Conservation (phyloP, 1,140 invertebrate species). For the Helicoverpa zea region DNA sequence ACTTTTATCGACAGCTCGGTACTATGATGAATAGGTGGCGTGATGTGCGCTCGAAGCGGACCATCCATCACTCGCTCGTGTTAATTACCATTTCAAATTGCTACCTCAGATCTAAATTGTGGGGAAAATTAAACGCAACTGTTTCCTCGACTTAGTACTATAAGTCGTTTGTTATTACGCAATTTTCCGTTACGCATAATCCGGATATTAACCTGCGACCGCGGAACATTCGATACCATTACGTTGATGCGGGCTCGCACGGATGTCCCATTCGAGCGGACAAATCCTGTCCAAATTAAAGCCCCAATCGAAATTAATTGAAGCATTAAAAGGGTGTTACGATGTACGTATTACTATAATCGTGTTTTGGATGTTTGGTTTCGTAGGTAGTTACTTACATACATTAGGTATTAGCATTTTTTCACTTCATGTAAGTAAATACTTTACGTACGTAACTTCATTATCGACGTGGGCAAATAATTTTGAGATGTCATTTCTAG, state of each 20-base stretch:
- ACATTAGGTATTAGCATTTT: too few species aligned
- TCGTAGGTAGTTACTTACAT: background rate
- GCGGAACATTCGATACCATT: constrained; percentile 52
- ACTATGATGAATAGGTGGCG: constrained; percentile 71
- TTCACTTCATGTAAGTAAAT: too few species aligned
- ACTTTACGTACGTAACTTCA: too few species aligned
- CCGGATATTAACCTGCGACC: constrained; percentile 50
- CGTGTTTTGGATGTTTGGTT: constrained; percentile 16
- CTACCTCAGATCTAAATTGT: constrained; percentile 70
- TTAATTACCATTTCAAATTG: constrained; percentile 82
- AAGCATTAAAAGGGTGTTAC: constrained; percentile 52
- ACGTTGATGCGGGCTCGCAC: constrained; percentile 51
- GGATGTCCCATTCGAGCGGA: constrained; percentile 50
- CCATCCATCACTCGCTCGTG: constrained; percentile 73
- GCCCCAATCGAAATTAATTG: constrained; percentile 62
- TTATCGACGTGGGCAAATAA: too few species aligned
- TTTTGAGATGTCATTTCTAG: too few species aligned
- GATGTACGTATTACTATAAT: constrained; percentile 34
- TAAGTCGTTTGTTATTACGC: constrained; percentile 43
- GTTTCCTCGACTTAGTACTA: constrained; percentile 55
- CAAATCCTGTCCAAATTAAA: constrained; percentile 59
- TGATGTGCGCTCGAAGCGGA: constrained; percentile 48
- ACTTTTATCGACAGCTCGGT: constrained; percentile 60
- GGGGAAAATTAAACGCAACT: constrained; percentile 68
- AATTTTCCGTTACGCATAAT: constrained; percentile 41